phyloP scores from a whole-genome alignment of 2,888 invertebrate species.

The Galeruca laticollis region DNA sequence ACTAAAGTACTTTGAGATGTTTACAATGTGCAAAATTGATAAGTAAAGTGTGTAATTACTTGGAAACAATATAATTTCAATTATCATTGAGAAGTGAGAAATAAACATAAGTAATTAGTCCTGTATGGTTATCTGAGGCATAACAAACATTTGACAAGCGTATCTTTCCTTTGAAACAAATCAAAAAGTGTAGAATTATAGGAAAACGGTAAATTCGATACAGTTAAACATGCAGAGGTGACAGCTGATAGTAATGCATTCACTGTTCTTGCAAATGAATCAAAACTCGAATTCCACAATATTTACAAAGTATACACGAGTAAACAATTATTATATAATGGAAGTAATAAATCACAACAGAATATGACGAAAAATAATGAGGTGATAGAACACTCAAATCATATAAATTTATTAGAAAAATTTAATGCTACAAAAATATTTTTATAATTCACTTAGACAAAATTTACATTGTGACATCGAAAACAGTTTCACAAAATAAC shows the following conservation, averaged over 20 bases:
- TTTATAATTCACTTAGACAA: too few species aligned
- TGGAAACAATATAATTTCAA: constrained; percentile 29
- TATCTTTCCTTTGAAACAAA: background rate
- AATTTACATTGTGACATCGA: too few species aligned
- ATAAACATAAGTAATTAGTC: constrained; percentile 26
- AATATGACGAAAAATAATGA: too few species aligned
- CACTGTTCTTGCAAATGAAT: too few species aligned
- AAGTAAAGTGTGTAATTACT: constrained; percentile 15
- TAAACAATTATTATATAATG: too few species aligned
- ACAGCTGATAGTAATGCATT: background rate
- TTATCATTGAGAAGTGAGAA: constrained; percentile 24
- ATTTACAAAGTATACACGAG: too few species aligned
- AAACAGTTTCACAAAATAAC: too few species aligned
- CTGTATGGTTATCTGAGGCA: constrained; percentile 25
- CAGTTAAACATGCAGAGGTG: background rate
- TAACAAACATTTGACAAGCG: background rate
- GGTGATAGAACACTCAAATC: too few species aligned
- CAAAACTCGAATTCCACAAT: too few species aligned
- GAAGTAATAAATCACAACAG: too few species aligned
- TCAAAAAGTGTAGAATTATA: background rate
- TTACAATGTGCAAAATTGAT: constrained; percentile 32
- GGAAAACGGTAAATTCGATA: background rate
- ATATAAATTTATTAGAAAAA: too few species aligned
- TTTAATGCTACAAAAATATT: too few species aligned
- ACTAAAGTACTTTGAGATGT: constrained; percentile 25